Evolutionary conservation across 2,113 vertebrate species (phyloP).

Genomic region (Vidua macroura): DNA sequence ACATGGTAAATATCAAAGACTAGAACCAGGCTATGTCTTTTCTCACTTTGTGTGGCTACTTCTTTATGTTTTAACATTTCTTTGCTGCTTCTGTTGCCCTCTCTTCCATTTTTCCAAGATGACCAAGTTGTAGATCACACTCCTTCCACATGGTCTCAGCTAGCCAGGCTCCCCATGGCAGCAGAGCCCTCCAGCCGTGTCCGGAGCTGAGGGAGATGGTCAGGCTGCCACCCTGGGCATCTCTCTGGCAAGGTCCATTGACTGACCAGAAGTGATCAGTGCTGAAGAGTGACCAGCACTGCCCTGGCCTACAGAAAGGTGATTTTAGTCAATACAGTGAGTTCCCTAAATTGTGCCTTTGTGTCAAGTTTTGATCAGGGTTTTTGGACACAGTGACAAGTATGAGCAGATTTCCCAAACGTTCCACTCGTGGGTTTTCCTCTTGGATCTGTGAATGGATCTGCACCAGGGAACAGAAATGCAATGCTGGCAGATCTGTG

Average conservation of each 20-base stretch:
- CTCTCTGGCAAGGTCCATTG: rapidly evolving
- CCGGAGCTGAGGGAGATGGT: rapidly evolving
- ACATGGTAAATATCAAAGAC: neutral
- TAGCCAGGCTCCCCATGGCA: rapidly evolving
- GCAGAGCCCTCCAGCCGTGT: rapidly evolving
- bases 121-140: neutral
- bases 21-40: neutral
- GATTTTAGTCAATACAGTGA: neutral
- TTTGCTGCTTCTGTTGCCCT: neutral
- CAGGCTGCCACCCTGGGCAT: neutral
- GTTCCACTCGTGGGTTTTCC: rapidly evolving
- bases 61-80: neutral
- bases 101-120: neutral
- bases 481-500: rapidly evolving
- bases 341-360: neutral
- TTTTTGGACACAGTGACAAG: neutral
- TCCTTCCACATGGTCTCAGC: rapidly evolving
- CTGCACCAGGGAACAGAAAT: rapidly evolving
- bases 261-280: neutral
- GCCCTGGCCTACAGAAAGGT: neutral
- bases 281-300: neutral
- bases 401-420: neutral
- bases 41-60: neutral
- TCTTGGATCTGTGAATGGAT: rapidly evolving
- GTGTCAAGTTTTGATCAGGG: neutral